phyloP scores from a whole-genome alignment of 2,113 vertebrate genomes.

The Ornithorhynchus anatinus region DNA sequence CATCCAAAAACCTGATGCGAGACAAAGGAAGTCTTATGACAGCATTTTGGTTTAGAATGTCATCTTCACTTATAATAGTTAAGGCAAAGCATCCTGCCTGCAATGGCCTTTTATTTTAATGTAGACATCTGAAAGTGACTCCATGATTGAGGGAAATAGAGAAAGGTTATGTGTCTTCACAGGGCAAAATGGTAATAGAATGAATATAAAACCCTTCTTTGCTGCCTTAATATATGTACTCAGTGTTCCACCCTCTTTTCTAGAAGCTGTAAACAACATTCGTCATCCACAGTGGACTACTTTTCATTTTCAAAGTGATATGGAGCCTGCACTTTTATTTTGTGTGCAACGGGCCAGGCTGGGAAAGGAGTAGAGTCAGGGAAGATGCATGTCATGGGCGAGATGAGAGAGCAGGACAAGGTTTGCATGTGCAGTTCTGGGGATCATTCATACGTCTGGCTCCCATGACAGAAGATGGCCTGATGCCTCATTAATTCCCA shows the following conservation, averaged over 20 bases:
- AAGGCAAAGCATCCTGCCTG: constrained; percentile 62
- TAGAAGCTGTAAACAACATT: constrained; percentile 73
- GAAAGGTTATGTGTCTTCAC: constrained; percentile 71
- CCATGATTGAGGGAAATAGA: constrained; percentile 66
- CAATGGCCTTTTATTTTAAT: constrained; percentile 74
- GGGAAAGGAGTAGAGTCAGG: constrained; percentile 40
- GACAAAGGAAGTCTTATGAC: constrained; percentile 48
- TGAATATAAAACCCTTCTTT: constrained; percentile 69
- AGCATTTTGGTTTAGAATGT: constrained; percentile 62
- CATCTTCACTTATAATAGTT: constrained; percentile 64
- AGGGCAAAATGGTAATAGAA: constrained; percentile 67
- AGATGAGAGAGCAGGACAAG: constrained; percentile 52
- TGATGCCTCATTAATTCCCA: constrained; percentile 75
- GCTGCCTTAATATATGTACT: constrained; percentile 72
- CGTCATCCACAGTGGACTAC: constrained; percentile 68
- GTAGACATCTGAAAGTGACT: constrained; percentile 66
- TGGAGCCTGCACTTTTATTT: constrained; percentile 72
- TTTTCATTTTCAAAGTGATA: constrained; percentile 72
- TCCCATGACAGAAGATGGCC: constrained; percentile 71
- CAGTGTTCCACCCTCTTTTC: constrained; percentile 69
- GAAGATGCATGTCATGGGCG: constrained; percentile 52
- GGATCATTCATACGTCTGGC: constrained; percentile 68
- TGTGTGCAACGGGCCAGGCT: constrained; percentile 39
- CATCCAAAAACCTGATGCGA: constrained; percentile 20
- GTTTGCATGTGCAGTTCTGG: constrained; percentile 41